Conservation (phyloP, 2,888 invertebrate genomes). For the Yponomeuta malinellus region DNA sequence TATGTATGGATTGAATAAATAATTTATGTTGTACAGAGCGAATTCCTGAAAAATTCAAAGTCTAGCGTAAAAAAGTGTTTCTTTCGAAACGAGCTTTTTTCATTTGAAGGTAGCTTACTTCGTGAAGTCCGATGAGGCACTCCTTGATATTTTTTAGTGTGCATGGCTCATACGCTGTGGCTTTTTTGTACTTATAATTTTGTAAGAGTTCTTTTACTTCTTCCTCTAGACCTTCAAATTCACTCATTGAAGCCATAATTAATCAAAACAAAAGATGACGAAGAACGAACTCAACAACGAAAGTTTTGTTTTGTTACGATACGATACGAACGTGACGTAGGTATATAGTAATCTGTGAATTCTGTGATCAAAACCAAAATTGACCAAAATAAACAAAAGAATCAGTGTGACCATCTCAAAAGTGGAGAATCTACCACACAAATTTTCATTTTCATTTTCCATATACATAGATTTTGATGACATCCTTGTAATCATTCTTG, state of each 20-base stretch:
- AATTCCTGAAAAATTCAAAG: conserved; percentile 43
- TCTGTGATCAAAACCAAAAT: too few relatives aligned
- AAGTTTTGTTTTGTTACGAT: not conserved
- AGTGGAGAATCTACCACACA: too few relatives aligned
- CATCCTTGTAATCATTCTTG: too few relatives aligned
- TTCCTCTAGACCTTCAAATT: conserved; percentile 43
- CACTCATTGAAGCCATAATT: conserved; percentile 27
- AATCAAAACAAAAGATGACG: conserved; percentile 18
- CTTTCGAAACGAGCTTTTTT: not conserved
- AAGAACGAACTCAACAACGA: conserved; percentile 5
- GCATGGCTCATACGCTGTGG: conserved; percentile 60
- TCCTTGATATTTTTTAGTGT: conserved; percentile 53
- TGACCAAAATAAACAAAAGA: too few relatives aligned
- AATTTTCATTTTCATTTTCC: too few relatives aligned
- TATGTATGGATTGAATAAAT: conserved; percentile 57
- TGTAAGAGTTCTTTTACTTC: conserved; percentile 63
- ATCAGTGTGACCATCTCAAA: too few relatives aligned
- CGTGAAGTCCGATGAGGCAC: conserved; percentile 59
- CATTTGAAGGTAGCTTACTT: conserved; percentile 34
- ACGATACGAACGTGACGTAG: too few relatives aligned
- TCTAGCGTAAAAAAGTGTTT: not conserved
- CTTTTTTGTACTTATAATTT: conserved; percentile 60
- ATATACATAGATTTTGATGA: too few relatives aligned
- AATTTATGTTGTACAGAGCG: conserved; percentile 51
- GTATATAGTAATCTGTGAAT: too few relatives aligned